Evolutionary conservation across 2,113 vertebrate species (phyloP), one percentile per base, ranked within the genome.

Genomic region (Notarius quadriscutis): DNA sequence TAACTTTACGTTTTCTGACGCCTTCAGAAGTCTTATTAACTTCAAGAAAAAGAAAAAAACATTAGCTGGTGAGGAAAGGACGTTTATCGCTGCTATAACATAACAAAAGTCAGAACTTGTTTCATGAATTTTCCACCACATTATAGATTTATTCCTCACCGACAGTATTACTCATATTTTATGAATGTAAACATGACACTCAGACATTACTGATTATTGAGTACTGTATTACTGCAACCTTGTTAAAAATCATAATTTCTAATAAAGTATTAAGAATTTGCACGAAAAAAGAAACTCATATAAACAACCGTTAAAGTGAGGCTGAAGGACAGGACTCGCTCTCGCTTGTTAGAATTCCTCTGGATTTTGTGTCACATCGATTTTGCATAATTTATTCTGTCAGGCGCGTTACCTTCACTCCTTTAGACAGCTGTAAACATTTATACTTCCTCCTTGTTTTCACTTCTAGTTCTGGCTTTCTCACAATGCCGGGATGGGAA

Each of bases 351-450:
- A 53, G 51, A 27, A 79, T 57, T 55, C 25, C n/a, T 30, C 77
- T 57, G 77, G 51, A 79, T 57, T 79, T 79, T 10, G 14, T 79
- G 12, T 57, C 77, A 30, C n/a, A 1, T 7, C 25, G 25, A 12
- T 79, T 83, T 83, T 83, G 51, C 81, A 83, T 83, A 83, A 83
- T 83, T 51, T 83, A 83, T 63, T 83, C 63, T 50, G 62, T 67
- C 74, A 51, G 50, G 48, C 18, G 48, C 51, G 74, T 77, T 77
- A n/a, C 77, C 55, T 41, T 25, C 77, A 67, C 53, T 67, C 53
- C 62, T 50, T 50, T 9, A 63, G 12, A 51, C 20, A 41, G 11
- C 60, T 27, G 6, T 9, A 67, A 50, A 22, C 67, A 51, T 51
- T 67, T 30, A 79, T 83, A 10, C 11, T n/a, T 83, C 20, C 57